Evolutionary conservation across 2,113 vertebrate genomes (phyloP), one percentile per base, ranked within the genome.

Genomic region (Triplophysa rosa): DNA sequence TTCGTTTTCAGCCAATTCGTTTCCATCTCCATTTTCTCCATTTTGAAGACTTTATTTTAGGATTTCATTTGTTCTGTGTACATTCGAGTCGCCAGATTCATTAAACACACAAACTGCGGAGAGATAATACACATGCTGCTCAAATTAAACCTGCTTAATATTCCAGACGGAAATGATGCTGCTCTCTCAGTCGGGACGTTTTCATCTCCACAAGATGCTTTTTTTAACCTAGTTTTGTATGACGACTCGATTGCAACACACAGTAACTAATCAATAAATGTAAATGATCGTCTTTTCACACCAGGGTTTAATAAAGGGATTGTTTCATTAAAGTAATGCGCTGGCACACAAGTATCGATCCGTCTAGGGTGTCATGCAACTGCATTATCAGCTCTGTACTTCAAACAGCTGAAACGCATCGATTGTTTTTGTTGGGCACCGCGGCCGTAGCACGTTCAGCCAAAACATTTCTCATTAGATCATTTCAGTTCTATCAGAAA

Each of bases 291-390:
- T 61, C 54, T 10, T 66, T 45, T 21, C 11, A 7, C 33, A 49
- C 54, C 40, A 71, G 61, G 81, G 29, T 79, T 82, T 79, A 79
- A 79, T 79, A 79, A 77, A 66, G 79, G 80, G 63, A 79, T 81
- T 81, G 83, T 81, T 84, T 84, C 76, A 84, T 82, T 84, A 82
- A 59, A 81, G 80, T 81, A 82, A 77, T 72, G 67, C 19, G 80
- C 79, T 82, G 81, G 76, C 76, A 76, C 58, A 70, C 63, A 17
- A 58, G 61, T 78, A 79, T 84, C 21, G 83, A 84, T 84, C 47
- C 49, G 33, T 54, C 70, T 78, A 49, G 3, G 54, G 76, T 69
- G 24, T 75, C 75, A 78, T 73, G 73, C 42, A 52, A 47, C 69
- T 54, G 79, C 75, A 63, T 78, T 84, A 67, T 56, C 33, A 66